These are phyloP conservation scores for Chrysomela aeneicollis DNA, from an alignment of 2,888 invertebrate genomes.

Conservation along the genomic window DNA sequence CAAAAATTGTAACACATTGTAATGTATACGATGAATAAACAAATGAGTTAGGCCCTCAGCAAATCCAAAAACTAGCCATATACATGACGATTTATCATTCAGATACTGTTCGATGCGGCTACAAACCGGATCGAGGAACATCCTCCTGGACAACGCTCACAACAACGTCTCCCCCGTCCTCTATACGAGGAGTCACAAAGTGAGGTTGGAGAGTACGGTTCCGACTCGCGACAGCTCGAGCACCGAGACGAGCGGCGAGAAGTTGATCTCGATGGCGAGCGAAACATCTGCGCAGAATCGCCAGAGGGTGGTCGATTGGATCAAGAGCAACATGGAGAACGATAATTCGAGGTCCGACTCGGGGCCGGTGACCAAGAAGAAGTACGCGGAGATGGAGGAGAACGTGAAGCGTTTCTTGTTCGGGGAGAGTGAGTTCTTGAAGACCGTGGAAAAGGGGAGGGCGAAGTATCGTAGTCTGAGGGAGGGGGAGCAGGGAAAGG, in stretches of 20 bases:
- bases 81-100: neutral
- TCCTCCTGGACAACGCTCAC: constrained; percentile 80
- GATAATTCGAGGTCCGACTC: constrained; percentile 54
- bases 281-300: constrained; percentile 52
- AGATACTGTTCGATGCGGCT: constrained; percentile 79
- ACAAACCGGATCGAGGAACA: constrained; percentile 81
- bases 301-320: constrained; percentile 76
- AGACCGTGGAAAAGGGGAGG: constrained; percentile 56
- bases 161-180: constrained; percentile 76
- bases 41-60: too few relatives aligned
- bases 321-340: constrained; percentile 70
- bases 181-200: constrained; percentile 63
- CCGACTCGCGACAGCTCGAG: constrained; percentile 36
- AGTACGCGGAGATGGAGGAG: constrained; percentile 77
- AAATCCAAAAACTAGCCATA: too few relatives aligned
- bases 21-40: too few relatives aligned
- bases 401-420: constrained; percentile 79
- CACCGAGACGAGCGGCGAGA: constrained; percentile 40
- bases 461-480: constrained; percentile 52
- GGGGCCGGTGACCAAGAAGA: constrained; percentile 31
- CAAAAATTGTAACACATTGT: too few relatives aligned
- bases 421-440: constrained; percentile 57
- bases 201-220: constrained; percentile 32
- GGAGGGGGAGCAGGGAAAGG: constrained; percentile 34
- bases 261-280: constrained; percentile 40